Evolutionary conservation across 2,888 invertebrate genomes (phyloP).

Genomic region (Sepiola atlantica): DNA sequence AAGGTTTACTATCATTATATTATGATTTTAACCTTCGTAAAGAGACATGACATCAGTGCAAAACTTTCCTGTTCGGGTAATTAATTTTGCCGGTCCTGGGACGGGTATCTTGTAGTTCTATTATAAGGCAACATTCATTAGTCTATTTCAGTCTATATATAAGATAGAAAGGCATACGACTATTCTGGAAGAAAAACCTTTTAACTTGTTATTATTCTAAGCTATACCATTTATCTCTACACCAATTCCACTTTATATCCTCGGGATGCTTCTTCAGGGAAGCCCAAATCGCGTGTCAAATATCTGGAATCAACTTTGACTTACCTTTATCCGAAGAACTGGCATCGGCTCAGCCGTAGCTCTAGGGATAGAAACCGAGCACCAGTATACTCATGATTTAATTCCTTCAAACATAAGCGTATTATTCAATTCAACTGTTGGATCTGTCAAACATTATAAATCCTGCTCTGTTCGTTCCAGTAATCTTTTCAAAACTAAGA

Average conservation of each 20-base stretch:
- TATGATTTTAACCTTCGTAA: no score
- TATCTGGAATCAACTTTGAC: not conserved
- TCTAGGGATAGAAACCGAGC: not conserved
- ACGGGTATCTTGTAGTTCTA: no score
- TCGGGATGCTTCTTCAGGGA: not conserved
- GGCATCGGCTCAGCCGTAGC: not conserved
- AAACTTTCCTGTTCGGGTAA: no score
- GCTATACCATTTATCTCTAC: not conserved
- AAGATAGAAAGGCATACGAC: no score
- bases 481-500: not conserved
- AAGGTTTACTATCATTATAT: no score
- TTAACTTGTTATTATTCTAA: no score
- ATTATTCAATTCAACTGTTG: not conserved
- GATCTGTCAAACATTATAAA: not conserved
- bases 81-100: no score
- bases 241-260: not conserved
- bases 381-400: not conserved
- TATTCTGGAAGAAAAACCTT: no score
- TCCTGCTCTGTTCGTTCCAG: not conserved
- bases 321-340: not conserved
- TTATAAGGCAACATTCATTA: no score
- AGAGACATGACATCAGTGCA: no score
- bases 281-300: not conserved
- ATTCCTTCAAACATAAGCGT: not conserved
- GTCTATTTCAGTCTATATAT: no score